Evolutionary conservation across 2,888 invertebrate species (phyloP).

Genomic region (Chirona hameri): DNA sequence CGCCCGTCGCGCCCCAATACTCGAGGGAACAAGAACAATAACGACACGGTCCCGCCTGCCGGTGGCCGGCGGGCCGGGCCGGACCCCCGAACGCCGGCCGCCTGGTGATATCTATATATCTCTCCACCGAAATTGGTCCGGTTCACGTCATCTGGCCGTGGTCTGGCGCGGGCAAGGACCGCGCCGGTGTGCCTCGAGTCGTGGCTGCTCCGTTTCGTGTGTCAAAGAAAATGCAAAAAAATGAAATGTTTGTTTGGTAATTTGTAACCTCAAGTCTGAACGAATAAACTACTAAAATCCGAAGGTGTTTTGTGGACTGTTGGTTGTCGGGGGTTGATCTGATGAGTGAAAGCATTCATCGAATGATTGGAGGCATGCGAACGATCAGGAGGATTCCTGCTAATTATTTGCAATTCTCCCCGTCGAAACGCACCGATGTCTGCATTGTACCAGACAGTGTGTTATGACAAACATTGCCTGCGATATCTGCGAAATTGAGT

Average conservation of each 20-base stretch:
- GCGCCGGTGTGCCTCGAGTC: background rate
- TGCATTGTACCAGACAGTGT: too few species aligned
- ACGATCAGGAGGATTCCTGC: too few species aligned
- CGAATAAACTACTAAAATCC: constrained; percentile 6
- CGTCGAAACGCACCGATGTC: too few species aligned
- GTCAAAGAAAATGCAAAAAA: background rate
- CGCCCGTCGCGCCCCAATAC: background rate
- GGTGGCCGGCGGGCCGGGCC: background rate
- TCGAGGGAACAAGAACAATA: constrained; percentile 23
- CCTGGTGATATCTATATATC: background rate
- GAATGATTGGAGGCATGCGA: too few species aligned
- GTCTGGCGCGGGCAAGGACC: background rate
- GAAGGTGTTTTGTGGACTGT: too few species aligned
- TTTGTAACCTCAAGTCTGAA: constrained; percentile 24
- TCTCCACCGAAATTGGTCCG: background rate
- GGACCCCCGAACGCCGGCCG: background rate
- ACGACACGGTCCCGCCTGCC: background rate
- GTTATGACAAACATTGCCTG: too few species aligned
- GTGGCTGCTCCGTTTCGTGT: background rate
- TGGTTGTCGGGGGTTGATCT: too few species aligned
- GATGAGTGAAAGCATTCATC: too few species aligned
- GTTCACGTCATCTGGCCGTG: background rate
- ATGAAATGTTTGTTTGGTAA: constrained; percentile 22
- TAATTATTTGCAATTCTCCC: too few species aligned
- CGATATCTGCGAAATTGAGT: too few species aligned